These are phyloP conservation scores for Mycetomoellerius zeteki DNA, from an alignment of 1,140 invertebrate species.

Conservation along the genomic window DNA sequence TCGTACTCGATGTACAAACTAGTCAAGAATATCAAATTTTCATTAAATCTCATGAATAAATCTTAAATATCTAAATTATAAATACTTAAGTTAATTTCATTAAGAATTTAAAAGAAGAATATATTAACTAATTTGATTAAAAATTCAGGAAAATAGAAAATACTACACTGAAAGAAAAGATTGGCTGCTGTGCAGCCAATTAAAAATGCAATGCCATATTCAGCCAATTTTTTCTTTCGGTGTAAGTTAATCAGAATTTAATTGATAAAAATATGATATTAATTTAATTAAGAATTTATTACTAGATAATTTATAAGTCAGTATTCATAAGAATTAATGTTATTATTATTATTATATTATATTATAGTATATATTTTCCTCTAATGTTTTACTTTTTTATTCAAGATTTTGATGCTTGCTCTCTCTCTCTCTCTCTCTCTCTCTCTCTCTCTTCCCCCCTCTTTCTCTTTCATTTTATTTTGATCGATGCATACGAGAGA, in stretches of 20 bases:
- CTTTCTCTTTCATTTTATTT: neutral
- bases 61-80: neutral
- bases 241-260: neutral
- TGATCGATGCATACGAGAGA: neutral
- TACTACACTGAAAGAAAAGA: neutral
- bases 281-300: neutral
- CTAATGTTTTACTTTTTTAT: neutral
- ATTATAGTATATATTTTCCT: neutral
- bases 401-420: neutral
- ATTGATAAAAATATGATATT: neutral
- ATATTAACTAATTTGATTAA: neutral
- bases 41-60: neutral
- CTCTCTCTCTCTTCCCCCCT: neutral
- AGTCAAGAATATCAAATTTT: constrained; percentile 1
- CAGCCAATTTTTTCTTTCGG: too few relatives aligned
- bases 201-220: too few relatives aligned
- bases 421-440: neutral
- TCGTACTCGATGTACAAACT: neutral
- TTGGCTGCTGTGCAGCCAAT: too few relatives aligned
- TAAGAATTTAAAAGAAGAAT: neutral
- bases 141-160: neutral
- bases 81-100: neutral
- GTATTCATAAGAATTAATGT: neutral
- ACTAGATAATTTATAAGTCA: neutral
- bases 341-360: constrained; percentile 3